Conservation (phyloP, 1,140 invertebrate species). For the Trichoplusia ni region DNA sequence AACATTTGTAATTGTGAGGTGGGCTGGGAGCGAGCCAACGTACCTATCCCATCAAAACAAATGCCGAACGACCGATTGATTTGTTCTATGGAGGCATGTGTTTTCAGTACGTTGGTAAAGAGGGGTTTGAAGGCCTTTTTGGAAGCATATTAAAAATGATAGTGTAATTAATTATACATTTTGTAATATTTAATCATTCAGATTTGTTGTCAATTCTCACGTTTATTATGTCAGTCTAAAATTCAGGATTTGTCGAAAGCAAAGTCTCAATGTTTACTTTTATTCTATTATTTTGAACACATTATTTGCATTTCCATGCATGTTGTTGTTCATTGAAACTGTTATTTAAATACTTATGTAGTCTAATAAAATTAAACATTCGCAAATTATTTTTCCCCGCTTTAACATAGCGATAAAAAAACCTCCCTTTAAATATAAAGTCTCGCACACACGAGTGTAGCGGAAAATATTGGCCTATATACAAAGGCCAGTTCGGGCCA, state of each 20-base stretch:
- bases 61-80: constrained; percentile 20
- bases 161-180: too few relatives aligned
- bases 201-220: too few relatives aligned
- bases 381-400: background rate
- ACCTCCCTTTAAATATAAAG: constrained; percentile 16
- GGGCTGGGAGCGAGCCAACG: constrained; percentile 35
- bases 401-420: constrained; percentile 13
- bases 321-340: too few relatives aligned
- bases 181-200: too few relatives aligned
- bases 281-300: too few relatives aligned
- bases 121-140: background rate
- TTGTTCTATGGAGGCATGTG: constrained; percentile 3
- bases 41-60: constrained; percentile 33
- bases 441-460: constrained; percentile 6
- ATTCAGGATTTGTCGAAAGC: too few relatives aligned
- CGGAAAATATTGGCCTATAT: constrained; percentile 28
- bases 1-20: constrained; percentile 32
- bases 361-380: background rate
- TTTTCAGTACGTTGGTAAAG: background rate
- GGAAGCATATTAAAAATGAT: too few relatives aligned
- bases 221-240: too few relatives aligned
- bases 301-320: too few relatives aligned
- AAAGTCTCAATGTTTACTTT: background rate
- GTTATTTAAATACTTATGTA: too few relatives aligned
- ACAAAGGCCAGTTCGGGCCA: constrained; percentile 26